phyloP scores from a whole-genome alignment of 2,888 invertebrate species.

The Prosapia bicincta region DNA sequence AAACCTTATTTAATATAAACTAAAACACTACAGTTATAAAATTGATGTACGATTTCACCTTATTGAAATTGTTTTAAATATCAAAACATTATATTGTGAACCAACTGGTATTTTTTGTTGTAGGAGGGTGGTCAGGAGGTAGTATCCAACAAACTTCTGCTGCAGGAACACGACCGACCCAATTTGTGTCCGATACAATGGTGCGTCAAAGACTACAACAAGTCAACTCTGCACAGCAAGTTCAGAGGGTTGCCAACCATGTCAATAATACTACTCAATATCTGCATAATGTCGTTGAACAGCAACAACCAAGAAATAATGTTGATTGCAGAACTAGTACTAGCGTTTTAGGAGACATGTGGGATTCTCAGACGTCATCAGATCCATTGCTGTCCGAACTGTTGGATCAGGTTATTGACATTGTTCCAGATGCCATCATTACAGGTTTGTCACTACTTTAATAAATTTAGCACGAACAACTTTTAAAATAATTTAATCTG shows the following conservation, averaged over 20 bases:
- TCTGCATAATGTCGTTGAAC: constrained; percentile 32
- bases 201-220: constrained; percentile 35
- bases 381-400: constrained; percentile 67
- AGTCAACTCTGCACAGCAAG: constrained; percentile 43
- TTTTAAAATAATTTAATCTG: too few relatives aligned
- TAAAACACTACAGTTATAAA: too few relatives aligned
- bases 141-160: constrained; percentile 30
- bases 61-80: too few relatives aligned
- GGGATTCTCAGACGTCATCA: constrained; percentile 37
- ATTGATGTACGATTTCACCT: too few relatives aligned
- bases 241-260: constrained; percentile 23
- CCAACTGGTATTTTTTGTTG: too few relatives aligned
- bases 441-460: constrained; percentile 8
- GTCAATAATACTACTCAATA: constrained; percentile 44
- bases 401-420: constrained; percentile 80
- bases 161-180: constrained; percentile 19
- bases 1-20: too few relatives aligned
- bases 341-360: constrained; percentile 42
- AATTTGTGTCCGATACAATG: constrained; percentile 37
- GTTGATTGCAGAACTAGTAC: constrained; percentile 41
- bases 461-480: too few relatives aligned
- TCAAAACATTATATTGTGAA: too few relatives aligned
- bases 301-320: constrained; percentile 44
- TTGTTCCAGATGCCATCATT: constrained; percentile 60
- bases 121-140: constrained; percentile 37